These are phyloP conservation scores for Caenorhabditis auriculariae DNA, from an alignment of 2,888 invertebrate species.

Conservation along the genomic window DNA sequence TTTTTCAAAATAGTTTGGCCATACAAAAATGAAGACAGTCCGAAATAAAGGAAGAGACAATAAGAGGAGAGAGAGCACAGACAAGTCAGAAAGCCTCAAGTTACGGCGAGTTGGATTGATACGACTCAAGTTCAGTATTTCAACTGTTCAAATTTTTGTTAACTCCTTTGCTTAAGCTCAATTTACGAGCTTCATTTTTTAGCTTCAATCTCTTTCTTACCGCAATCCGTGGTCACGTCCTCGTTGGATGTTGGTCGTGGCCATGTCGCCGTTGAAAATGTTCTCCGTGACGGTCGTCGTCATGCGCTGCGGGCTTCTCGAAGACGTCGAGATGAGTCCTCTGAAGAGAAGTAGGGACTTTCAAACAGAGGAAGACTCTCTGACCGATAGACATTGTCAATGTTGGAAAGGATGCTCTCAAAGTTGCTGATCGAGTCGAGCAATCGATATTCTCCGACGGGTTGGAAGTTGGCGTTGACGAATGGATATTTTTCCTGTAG, in stretches of 20 bases:
- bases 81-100: no score
- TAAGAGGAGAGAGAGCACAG: no score
- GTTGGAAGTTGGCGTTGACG: slow-evolving; percentile 41
- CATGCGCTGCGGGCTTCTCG: slow-evolving; percentile 78
- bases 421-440: slow-evolving; percentile 39
- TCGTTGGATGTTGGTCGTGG: slow-evolving; percentile 77
- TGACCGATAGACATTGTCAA: slow-evolving; percentile 40
- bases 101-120: no score
- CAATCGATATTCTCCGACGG: slow-evolving; percentile 44
- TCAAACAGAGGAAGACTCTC: not conserved
- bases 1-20: no score
- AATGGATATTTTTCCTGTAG: slow-evolving; percentile 56
- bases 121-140: no score
- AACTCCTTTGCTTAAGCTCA: not conserved
- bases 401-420: slow-evolving; percentile 14
- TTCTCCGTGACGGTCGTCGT: slow-evolving; percentile 73
- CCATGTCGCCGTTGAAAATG: slow-evolving; percentile 73
- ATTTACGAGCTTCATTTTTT: not conserved
- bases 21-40: no score
- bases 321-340: slow-evolving; percentile 84
- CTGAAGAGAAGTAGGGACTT: slow-evolving; percentile 71
- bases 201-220: slow-evolving; percentile 2
- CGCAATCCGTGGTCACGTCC: slow-evolving; percentile 89
- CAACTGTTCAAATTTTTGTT: not conserved
- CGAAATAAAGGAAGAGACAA: no score